Evolutionary conservation across 2,888 invertebrate species (phyloP).

Genomic region (Ceratothoa steindachneri): DNA sequence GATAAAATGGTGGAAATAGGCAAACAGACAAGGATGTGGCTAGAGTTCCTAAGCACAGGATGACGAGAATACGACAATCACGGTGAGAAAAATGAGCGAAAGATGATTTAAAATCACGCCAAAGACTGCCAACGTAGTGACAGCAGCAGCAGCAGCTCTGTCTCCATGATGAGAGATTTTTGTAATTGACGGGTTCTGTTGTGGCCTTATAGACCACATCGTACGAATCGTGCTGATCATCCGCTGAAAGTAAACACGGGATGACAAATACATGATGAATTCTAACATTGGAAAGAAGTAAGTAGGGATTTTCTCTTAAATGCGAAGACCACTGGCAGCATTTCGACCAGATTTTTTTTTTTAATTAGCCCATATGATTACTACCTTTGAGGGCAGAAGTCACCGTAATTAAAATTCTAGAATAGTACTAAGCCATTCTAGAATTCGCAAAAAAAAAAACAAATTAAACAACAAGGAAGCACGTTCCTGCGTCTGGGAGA

Average conservation of each 20-base stretch:
- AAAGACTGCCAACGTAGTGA: background rate
- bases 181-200: background rate
- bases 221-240: background rate
- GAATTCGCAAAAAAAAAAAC: too few relatives aligned
- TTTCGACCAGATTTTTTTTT: too few relatives aligned
- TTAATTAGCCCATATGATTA: too few relatives aligned
- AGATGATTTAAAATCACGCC: background rate
- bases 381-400: too few relatives aligned
- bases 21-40: slow-evolving; percentile 49
- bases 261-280: background rate
- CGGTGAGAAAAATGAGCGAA: slow-evolving; percentile 16
- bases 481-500: too few relatives aligned
- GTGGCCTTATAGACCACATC: background rate
- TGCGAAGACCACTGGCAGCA: too few relatives aligned
- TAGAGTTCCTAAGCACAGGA: slow-evolving; percentile 47
- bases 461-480: too few relatives aligned
- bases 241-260: background rate
- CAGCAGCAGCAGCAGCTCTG: background rate
- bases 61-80: slow-evolving; percentile 47
- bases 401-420: too few relatives aligned
- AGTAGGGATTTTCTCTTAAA: too few relatives aligned
- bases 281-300: background rate
- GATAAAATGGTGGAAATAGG: slow-evolving; percentile 50
- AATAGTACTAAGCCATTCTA: too few relatives aligned
- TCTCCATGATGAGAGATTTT: too few relatives aligned